Evolutionary conservation across 2,113 vertebrate genomes (phyloP).

Genomic region (Ciconia boyciana): DNA sequence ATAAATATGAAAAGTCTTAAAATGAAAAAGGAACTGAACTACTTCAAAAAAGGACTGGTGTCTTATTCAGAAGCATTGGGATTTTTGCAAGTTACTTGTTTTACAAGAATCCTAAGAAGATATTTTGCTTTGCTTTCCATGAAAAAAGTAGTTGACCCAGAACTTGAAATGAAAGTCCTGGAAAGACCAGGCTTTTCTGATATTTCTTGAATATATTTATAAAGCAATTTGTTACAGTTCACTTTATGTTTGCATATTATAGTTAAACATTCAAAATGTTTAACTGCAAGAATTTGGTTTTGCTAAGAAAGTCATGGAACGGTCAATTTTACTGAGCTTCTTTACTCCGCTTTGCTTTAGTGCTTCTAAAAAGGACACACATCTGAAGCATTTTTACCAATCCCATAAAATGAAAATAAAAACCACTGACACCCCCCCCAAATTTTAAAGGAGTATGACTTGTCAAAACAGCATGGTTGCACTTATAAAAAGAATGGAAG

Average conservation of each 20-base stretch:
- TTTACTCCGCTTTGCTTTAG: background rate
- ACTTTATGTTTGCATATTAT: background rate
- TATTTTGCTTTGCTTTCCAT: background rate
- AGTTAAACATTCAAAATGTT: background rate
- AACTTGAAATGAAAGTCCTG: background rate
- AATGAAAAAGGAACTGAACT: background rate
- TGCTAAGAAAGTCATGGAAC: background rate
- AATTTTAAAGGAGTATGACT: too few relatives aligned
- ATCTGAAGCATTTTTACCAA: background rate
- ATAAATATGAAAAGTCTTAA: background rate
- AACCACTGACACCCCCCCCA: background rate
- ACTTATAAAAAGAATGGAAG: background rate
- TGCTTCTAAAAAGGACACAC: background rate
- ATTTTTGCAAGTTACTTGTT: background rate
- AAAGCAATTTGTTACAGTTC: background rate
- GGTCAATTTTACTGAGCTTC: background rate
- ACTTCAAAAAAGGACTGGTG: background rate
- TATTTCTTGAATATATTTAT: background rate
- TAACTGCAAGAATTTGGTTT: background rate
- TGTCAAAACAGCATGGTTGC: too few relatives aligned
- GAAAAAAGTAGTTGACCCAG: background rate
- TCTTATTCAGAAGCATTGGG: background rate
- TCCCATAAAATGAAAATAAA: background rate
- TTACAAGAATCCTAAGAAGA: background rate
- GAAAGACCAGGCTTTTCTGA: background rate